Conservation (phyloP, 64 coral and sea anemone species). For the Pocillopora damicornis region DNA sequence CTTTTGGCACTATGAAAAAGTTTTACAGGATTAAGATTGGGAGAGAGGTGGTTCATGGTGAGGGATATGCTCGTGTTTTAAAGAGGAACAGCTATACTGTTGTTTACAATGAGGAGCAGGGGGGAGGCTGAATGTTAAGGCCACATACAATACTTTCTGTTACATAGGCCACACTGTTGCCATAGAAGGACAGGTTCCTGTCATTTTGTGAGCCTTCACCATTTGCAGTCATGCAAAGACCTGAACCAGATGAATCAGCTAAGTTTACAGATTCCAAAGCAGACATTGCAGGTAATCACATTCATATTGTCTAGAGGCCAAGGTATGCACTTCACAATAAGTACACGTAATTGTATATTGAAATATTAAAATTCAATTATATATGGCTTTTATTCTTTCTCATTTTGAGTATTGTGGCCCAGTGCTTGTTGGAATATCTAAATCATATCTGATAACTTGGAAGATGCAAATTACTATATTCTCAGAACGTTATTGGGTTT, state of each 20-base stretch:
- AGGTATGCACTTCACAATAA: not conserved
- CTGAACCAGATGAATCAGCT: not conserved
- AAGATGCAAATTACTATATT: no score
- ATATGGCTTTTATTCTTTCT: no score
- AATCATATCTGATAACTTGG: no score
- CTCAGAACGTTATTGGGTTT: no score
- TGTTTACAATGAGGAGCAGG: not conserved
- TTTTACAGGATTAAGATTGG: slow-evolving; percentile 25
- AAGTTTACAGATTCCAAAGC: slow-evolving; percentile 3
- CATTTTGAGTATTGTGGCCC: no score
- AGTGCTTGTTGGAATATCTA: no score
- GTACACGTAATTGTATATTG: no score
- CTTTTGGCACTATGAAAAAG: slow-evolving; percentile 12
- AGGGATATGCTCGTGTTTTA: slow-evolving; percentile 8
- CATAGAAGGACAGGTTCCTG: not conserved
- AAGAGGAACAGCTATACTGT: slow-evolving; percentile 24
- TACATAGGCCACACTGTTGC: slow-evolving; percentile 3
- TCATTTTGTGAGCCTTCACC: not conserved
- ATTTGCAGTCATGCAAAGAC: slow-evolving; percentile 12
- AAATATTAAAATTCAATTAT: no score
- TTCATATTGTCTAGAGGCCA: slow-evolving; percentile 8
- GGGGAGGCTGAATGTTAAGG: not conserved
- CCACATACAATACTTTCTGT: slow-evolving; percentile 1
- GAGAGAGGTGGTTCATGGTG: slow-evolving; percentile 4
- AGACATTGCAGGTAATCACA: slow-evolving; percentile 6